Evolutionary conservation across 1,140 invertebrate species (phyloP).

Genomic region (Coenobita brevimanus): DNA sequence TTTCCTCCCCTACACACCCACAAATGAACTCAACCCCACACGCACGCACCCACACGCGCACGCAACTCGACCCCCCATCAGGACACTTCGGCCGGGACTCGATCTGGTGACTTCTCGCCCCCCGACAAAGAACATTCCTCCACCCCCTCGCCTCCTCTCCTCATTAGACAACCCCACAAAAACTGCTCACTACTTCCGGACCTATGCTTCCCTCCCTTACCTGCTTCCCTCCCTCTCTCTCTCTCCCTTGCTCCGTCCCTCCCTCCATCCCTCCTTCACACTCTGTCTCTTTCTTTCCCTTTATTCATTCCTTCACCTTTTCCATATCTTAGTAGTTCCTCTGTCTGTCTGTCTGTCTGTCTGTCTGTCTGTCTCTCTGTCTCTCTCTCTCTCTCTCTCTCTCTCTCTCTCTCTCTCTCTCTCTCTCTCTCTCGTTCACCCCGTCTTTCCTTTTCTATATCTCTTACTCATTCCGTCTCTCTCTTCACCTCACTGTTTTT

Average conservation of each 20-base stretch:
- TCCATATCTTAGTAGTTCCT: background rate
- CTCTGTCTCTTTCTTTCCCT: constrained; percentile 13
- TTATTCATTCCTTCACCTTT: background rate
- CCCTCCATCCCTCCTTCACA: background rate
- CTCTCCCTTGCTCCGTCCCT: background rate
- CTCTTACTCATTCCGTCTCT: background rate
- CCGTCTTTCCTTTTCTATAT: background rate
- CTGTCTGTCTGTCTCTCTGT: background rate
- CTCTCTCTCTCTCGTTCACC: background rate
- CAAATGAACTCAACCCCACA: too few species aligned
- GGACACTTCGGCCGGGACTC: constrained; percentile 11
- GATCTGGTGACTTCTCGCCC: constrained; percentile 28
- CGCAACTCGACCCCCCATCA: too few species aligned
- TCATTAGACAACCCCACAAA: constrained; percentile 46
- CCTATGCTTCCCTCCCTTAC: background rate
- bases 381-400: background rate
- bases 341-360: background rate
- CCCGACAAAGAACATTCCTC: constrained; percentile 47
- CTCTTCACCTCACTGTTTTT: background rate
- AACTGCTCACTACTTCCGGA: constrained; percentile 49
- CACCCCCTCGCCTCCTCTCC: constrained; percentile 53
- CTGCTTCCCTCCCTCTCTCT: too few species aligned
- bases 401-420: constrained; percentile 16
- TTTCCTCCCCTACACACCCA: too few species aligned
- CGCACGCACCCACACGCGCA: too few species aligned